Conservation (phyloP, 2,113 vertebrate species). For the Albula goreensis region DNA sequence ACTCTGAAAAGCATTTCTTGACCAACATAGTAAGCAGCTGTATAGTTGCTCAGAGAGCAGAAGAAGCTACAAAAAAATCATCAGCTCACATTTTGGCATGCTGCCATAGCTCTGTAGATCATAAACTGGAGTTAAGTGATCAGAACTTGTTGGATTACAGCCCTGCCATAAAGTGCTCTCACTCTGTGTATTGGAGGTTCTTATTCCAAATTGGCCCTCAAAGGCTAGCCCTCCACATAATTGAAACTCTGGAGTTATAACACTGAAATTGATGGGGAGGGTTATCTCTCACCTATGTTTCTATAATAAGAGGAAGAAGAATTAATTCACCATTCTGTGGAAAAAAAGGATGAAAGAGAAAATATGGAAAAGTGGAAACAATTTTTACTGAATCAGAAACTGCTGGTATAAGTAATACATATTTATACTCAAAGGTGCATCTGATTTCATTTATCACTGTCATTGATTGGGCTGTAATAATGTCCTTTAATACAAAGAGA, state of each 20-base stretch:
- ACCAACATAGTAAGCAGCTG: neutral
- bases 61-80: neutral
- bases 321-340: neutral
- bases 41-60: slow-evolving; percentile 9
- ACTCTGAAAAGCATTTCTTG: slow-evolving; percentile 21
- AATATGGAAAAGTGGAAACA: too few species aligned
- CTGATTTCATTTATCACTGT: too few species aligned
- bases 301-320: neutral
- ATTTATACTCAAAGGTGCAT: neutral
- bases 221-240: slow-evolving; percentile 1
- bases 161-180: neutral
- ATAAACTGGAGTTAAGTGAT: slow-evolving; percentile 16
- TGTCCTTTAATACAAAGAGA: too few species aligned
- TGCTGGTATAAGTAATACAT: neutral
- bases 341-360: neutral
- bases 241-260: neutral
- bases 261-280: neutral
- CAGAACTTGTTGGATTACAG: slow-evolving; percentile 7
- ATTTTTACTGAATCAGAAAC: too few species aligned
- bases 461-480: too few species aligned
- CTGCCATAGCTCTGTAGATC: slow-evolving; percentile 5
- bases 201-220: neutral
- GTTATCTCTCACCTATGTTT: neutral
- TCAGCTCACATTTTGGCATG: slow-evolving; percentile 11
- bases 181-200: neutral